Conservation (phyloP, 2,113 vertebrate genomes). For the Ochotona princeps region DNA sequence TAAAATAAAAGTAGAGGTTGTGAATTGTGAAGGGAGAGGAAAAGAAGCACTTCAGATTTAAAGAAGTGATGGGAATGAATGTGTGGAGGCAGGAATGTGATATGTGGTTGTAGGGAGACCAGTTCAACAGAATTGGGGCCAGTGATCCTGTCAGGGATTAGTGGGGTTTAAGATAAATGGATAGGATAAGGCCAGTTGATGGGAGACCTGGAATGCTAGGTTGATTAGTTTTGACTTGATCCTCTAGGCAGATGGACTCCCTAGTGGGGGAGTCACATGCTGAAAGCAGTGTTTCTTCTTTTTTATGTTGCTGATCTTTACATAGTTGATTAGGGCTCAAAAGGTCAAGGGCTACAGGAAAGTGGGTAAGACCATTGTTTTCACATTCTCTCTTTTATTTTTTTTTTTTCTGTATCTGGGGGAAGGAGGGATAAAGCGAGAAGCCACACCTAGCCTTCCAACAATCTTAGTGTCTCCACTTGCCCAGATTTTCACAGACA, state of each 20-base stretch:
- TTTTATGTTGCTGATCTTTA: no score
- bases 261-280: constrained; percentile 13
- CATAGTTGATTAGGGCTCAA: no score
- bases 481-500: no score
- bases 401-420: no score
- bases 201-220: constrained; percentile 35
- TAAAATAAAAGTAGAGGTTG: constrained; percentile 10
- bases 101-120: background rate
- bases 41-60: constrained; percentile 23
- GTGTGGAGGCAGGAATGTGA: background rate
- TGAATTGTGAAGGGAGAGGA: background rate
- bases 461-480: no score
- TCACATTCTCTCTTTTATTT: no score
- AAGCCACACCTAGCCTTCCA: no score
- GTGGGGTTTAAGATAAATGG: constrained; percentile 1
- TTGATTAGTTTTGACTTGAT: constrained; percentile 64
- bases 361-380: no score
- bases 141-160: constrained; percentile 12
- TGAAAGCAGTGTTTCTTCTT: constrained; percentile 38
- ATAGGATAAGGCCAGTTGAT: constrained; percentile 37
- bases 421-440: no score
- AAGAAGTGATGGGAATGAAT: background rate
- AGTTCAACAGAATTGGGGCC: background rate
- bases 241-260: background rate
- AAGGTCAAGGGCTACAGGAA: no score